Evolutionary conservation across 2,888 invertebrate species (phyloP), one percentile per base, ranked within the genome.

Genomic region (Cyclophora punctaria): DNA sequence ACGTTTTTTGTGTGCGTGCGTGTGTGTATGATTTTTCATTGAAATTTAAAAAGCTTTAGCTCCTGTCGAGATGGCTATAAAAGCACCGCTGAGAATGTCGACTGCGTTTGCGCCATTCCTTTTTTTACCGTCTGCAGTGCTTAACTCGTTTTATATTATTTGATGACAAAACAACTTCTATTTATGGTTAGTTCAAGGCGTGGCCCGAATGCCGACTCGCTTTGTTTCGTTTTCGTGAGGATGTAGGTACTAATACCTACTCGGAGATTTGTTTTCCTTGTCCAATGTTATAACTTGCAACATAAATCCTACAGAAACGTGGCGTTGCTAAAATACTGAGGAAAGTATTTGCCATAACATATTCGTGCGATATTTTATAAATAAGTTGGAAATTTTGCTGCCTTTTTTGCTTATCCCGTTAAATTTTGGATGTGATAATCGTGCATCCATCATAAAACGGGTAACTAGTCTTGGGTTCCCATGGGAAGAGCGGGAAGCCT

Each of bases 21-120:
- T 69, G 70, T 71, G 71, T 66, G 71, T 78, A 83, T 77, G 82
- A 85, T 79, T 83, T 82, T 83, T 84, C 84, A 84, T 83, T 84
- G 79, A 83, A 86, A 74, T 80, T 76, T 73, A 74, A 80, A 80
- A 81, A 75, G 74, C 80, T 77, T 73, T 75, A 64, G 62, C 61
- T 20, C 20, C 20, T 59, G 60, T 45, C 20, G 34, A 50, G 63
- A 63, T 4, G 37, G 63, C 69, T 73, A 76, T 79, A 80, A 82
- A 79, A 75, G 71, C 76, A 67, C 66, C 63, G 62, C 67, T 60
- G 64, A 64, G 65, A 64, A 66, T 73, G 69, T 60, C 68, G 54
- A 59, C 58, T 57, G 63, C 68, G 68, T 74, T 73, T 71, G 68
- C 64, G 59, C 51, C 63, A 62, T 72, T 69, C 66, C 60, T 69